Percentiles rank a stretch among this genome's conserved stretches.
Evolutionary conservation across 1,140 invertebrate genomes (phyloP).

Genomic region (Panagrolaimus sp.): DNA sequence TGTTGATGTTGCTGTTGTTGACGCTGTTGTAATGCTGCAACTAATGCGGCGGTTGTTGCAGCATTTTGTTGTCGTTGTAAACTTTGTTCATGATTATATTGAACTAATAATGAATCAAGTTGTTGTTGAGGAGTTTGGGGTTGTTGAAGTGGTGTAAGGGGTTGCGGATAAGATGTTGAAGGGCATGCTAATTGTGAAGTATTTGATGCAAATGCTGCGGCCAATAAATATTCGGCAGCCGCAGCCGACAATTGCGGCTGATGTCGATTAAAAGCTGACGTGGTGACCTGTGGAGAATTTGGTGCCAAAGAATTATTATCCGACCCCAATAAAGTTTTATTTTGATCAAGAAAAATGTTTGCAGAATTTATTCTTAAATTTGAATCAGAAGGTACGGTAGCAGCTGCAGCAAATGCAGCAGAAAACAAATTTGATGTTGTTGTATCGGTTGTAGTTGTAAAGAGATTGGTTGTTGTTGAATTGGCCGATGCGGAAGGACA

Average conservation of each 20-base stretch:
- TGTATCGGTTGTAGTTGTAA: too few species aligned
- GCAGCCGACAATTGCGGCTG: neutral
- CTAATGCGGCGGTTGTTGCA: neutral
- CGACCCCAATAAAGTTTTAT: too few species aligned
- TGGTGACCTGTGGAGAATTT: neutral
- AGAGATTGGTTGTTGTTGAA: neutral
- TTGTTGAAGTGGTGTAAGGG: neutral
- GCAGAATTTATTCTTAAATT: too few species aligned
- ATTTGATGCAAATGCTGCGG: neutral
- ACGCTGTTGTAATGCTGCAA: neutral
- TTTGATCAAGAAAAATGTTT: too few species aligned
- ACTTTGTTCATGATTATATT: neutral
- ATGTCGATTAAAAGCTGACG: conserved; percentile 5
- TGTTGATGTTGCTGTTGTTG: neutral
- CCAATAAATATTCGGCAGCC: neutral
- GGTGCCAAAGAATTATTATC: neutral
- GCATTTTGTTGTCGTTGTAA: conserved; percentile 1
- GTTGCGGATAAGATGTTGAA: neutral
- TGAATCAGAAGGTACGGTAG: too few species aligned
- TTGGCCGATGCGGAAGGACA: neutral
- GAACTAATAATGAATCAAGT: neutral
- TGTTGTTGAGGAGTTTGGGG: conserved; percentile 3
- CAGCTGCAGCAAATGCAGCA: too few species aligned
- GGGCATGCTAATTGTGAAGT: neutral
- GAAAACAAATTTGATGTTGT: too few species aligned